Evolutionary conservation across 2,113 vertebrate species (phyloP), one percentile per base, ranked within the genome.

Genomic region (Vidua chalybeata): DNA sequence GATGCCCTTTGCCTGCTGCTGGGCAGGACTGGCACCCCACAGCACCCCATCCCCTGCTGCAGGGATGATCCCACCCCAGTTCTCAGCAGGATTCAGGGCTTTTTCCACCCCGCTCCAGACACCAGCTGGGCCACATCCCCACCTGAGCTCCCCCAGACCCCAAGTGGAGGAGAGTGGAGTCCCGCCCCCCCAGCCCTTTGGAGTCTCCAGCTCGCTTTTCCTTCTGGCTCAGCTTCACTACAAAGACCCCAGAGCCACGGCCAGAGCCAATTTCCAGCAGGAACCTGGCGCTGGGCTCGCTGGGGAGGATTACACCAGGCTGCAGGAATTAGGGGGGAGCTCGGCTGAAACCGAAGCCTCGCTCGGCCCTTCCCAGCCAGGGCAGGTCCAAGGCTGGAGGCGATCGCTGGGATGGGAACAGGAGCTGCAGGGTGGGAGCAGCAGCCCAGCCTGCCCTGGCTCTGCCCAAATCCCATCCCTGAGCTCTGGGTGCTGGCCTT

Each of bases 191-290:
- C 43, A 48, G 37, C 31, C 67, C 89, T 46, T 73, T 31, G 4
- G 56, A 94, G 75, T 43, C 7, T 4, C 62, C 15, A 10, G 20
- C 81, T 97, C 45, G 7, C 84, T 80, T 93, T 93, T 49, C 82
- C 67, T 97, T 64, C 95, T 97, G 95, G 97, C 95, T 97, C 89
- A 12, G 86, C 67, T 59, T n/a, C 74, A 61, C 84, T 39, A 11
- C 77, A 93, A 46, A 94, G 90, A 94, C 93, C 94, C 89, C 89
- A 63, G 87, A 95, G 92, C 78, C 67, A 39, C 87, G 81, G 77
- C 28, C 20, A 93, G 93, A 97, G 96, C 95, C 96, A 96, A 90
- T 95, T 96, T 96, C 89, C 94, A 97, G 91, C 92, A 93, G 94
- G 94, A 97, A 81, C 84, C 89, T 95, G 94, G 96, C 55, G 11